Base-by-base conservation (phyloP, 2,113 vertebrate species). In the Ranitomeya variabilis region DNA sequence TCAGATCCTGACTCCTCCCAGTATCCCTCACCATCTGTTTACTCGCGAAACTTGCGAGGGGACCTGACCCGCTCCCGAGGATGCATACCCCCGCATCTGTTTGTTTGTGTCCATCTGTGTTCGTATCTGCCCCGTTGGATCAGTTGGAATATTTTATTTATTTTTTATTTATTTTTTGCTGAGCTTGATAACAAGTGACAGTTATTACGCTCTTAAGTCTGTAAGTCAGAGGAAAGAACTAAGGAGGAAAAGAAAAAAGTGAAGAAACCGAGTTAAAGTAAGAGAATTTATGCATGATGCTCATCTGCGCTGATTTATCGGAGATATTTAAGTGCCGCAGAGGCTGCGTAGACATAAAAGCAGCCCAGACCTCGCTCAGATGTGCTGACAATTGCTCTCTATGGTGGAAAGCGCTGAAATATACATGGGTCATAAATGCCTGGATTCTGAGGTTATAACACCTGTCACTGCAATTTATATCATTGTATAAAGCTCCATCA, bases 381-480 rank as follows among this genome's bases (percentile, higher is more conserved):
- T 76, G 66, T 88, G 87, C 80, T 88, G 80, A 88, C 85, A 83
- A 88, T 88, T 21, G 80, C 80, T 88, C 87, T 88, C 87, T 57
- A 67, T 83, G 80, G 87, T 81, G 55, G 74, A 87, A 82, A 54
- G 13, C 21, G 69, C 69, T 88, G 80, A 88, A 88, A 88, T 74
- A 88, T 88, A 88, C 80, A 88, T 83, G 87, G 80, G 79, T 74
- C 87, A 83, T 88, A 88, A 88, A 88, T 83, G 87, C 87, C 69
- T 76, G 87, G 87, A 83, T 83, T 83, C 69, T 18, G 67, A 76
- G 87, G 87, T 88, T 60, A 88, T 74, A 88, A 83, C 80, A 67
- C 67, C 87, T 88, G 87, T 76, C 87, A 88, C 54, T 15, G 67
- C 67, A 83, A 88, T 88, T 88, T 88, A 88, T 88, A 88, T 81